Evolutionary conservation across 2,888 invertebrate species (phyloP).

Genomic region (Boloria euphrosyne): DNA sequence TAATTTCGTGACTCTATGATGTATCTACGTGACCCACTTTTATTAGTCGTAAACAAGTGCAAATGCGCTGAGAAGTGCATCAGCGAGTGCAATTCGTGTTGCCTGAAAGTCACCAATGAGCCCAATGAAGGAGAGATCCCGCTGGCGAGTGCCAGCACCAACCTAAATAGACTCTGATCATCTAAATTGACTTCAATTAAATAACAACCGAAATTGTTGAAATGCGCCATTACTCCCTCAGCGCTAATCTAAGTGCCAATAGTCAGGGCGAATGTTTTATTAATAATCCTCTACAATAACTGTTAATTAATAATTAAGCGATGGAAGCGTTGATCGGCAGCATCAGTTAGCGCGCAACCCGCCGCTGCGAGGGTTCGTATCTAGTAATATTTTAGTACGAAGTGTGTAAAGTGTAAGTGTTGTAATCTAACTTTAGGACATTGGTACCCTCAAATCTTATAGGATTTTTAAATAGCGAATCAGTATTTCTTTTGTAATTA

Average conservation of each 20-base stretch:
- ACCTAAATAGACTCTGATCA: slow-evolving; percentile 83
- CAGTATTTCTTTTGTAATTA: slow-evolving; percentile 2
- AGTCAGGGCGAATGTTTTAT: slow-evolving; percentile 81
- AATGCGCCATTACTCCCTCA: slow-evolving; percentile 83
- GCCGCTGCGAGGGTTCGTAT: slow-evolving; percentile 42
- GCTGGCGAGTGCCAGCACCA: slow-evolving; percentile 81
- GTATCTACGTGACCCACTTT: slow-evolving; percentile 54
- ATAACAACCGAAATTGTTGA: slow-evolving; percentile 83
- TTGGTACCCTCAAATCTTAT: neutral
- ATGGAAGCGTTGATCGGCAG: slow-evolving; percentile 59
- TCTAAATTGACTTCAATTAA: slow-evolving; percentile 83
- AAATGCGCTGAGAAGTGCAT: slow-evolving; percentile 76
- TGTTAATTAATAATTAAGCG: slow-evolving; percentile 80
- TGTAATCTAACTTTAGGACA: neutral
- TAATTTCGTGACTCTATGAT: slow-evolving; percentile 12
- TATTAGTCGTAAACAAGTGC: slow-evolving; percentile 50
- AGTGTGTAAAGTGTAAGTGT: neutral
- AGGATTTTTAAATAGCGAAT: neutral
- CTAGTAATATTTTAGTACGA: slow-evolving; percentile 26
- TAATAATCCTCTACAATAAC: slow-evolving; percentile 76
- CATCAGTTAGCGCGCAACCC: slow-evolving; percentile 60
- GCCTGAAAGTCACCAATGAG: slow-evolving; percentile 83
- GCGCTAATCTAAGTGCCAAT: slow-evolving; percentile 82
- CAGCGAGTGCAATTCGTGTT: slow-evolving; percentile 81
- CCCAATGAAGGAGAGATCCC: slow-evolving; percentile 83